A percentile compares a stretch with the other conserved stretches of the same genome.
Evolutionary conservation across 1,140 invertebrate genomes (phyloP).

Genomic region (Solen grandis): DNA sequence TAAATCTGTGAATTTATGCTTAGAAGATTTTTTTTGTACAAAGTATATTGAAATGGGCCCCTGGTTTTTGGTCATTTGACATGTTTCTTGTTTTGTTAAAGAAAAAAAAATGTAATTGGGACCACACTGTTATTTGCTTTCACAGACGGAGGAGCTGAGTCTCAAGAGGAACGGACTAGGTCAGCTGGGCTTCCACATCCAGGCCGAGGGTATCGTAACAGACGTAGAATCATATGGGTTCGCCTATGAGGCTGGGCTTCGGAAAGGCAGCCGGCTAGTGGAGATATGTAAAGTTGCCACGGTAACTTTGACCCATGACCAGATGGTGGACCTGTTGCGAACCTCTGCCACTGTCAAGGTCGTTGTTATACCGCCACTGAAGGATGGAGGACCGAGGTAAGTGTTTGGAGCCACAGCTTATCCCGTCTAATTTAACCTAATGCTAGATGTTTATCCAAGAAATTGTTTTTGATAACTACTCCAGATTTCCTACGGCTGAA

Average conservation of each 20-base stretch:
- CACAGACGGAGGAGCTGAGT: slow-evolving; percentile 86
- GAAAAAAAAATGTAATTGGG: too few species aligned
- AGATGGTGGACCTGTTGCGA: slow-evolving; percentile 96
- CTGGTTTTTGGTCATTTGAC: too few species aligned
- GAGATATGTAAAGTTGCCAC: slow-evolving; percentile 91
- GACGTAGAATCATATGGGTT: slow-evolving; percentile 94
- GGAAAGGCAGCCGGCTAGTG: slow-evolving; percentile 93
- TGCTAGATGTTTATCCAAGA: too few species aligned
- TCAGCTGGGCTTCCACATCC: slow-evolving; percentile 97
- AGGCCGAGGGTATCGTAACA: slow-evolving; percentile 96
- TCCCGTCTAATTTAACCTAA: too few species aligned
- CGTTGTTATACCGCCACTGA: slow-evolving; percentile 89
- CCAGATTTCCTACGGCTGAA: too few species aligned
- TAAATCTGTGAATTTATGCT: too few species aligned
- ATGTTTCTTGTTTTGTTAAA: too few species aligned
- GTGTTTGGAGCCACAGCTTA: too few species aligned
- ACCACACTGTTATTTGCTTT: slow-evolving; percentile 41
- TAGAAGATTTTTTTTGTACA: too few species aligned
- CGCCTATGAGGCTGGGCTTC: slow-evolving; percentile 93
- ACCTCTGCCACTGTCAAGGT: slow-evolving; percentile 93
- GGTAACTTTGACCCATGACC: slow-evolving; percentile 93
- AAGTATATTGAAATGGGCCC: too few species aligned
- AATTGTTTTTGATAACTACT: too few species aligned
- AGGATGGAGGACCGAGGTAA: slow-evolving; percentile 85
- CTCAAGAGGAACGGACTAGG: slow-evolving; percentile 90